Base-by-base conservation (phyloP, 1,140 invertebrate species). In the Formica selysi region DNA sequence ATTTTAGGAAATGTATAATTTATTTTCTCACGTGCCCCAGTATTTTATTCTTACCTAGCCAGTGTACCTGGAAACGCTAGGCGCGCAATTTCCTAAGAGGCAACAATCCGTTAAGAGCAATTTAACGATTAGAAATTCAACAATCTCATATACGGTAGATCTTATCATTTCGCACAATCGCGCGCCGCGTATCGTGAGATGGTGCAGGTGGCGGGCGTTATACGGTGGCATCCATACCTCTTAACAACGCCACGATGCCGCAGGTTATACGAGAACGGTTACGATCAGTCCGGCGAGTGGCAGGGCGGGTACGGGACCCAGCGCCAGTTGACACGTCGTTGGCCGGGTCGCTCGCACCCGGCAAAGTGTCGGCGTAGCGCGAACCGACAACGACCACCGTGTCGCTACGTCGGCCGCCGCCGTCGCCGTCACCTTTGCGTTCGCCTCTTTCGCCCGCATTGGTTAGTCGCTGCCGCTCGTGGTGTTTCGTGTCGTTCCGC, bases 361-460 rank as follows among this genome's bases (percentile, higher is more conserved):
- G 90, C 91, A 92, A 92, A 93, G 92, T 92, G 93, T 93, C 92
- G 90, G 92, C 87, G 85, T 86, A 91, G 92, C 92, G 92, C 91
- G 92, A 91, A 93, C 91, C 91, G 88, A 93, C 92, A 93, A 93
- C 91, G 92, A 91, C 91, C 92, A 91, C 92, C 91, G 91, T 90
- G 92, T 91, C 92, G 90, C 87, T 87, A 90, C 89, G 91, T 86
- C 88, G 88, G 90, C 88, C 89, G 89, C 87, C 90, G 88, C 68
- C 87, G 73, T 80, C 81, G 84, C 86, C 73, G 87, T 86, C 83
- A 61, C 83, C 87, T 76, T 89, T 71, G 36, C 84, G 87, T 89
- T 88, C 70, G 54, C 84, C 83, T 89, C 87, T 90, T 68, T 83
- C 87, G 65, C 86, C 83, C 76, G 76, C 54, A 89, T 89, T 86